Conservation (phyloP, 2,113 vertebrate genomes). For the Ochotona princeps region DNA sequence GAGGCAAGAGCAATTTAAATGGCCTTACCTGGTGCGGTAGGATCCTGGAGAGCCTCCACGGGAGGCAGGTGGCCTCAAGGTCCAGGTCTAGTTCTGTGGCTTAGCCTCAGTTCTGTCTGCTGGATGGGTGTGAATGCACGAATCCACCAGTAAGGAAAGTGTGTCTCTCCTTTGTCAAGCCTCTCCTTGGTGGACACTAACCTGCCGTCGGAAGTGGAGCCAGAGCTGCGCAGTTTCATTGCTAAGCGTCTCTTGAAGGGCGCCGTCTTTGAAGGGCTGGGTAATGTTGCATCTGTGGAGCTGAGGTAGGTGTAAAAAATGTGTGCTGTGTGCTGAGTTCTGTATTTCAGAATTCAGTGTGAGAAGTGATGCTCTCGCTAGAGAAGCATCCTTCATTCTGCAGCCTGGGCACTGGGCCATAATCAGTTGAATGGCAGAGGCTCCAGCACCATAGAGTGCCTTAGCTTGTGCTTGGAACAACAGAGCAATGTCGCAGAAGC, state of each 20-base stretch:
- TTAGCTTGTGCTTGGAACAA: slow-evolving; percentile 30
- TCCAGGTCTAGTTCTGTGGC: neutral
- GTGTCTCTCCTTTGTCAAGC: slow-evolving; percentile 84
- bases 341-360: slow-evolving; percentile 53
- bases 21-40: neutral
- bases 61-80: neutral
- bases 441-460: neutral
- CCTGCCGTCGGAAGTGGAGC: slow-evolving; percentile 92
- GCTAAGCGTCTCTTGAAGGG: slow-evolving; percentile 95
- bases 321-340: slow-evolving; percentile 26
- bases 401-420: neutral
- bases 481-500: neutral
- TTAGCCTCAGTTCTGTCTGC: neutral
- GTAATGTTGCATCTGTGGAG: slow-evolving; percentile 93
- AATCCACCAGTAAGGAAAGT: slow-evolving; percentile 10
- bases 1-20: neutral
- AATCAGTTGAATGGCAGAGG: neutral
- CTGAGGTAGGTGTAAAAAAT: slow-evolving; percentile 89
- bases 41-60: neutral
- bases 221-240: slow-evolving; percentile 92
- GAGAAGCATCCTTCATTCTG: neutral
- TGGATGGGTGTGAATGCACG: neutral
- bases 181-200: slow-evolving; percentile 93
- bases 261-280: slow-evolving; percentile 95
- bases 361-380: slow-evolving; percentile 8